Percentiles rank a stretch among this genome's conserved stretches.
Evolutionary conservation across 2,888 invertebrate species (phyloP).

Genomic region (Hypena proboscidalis): DNA sequence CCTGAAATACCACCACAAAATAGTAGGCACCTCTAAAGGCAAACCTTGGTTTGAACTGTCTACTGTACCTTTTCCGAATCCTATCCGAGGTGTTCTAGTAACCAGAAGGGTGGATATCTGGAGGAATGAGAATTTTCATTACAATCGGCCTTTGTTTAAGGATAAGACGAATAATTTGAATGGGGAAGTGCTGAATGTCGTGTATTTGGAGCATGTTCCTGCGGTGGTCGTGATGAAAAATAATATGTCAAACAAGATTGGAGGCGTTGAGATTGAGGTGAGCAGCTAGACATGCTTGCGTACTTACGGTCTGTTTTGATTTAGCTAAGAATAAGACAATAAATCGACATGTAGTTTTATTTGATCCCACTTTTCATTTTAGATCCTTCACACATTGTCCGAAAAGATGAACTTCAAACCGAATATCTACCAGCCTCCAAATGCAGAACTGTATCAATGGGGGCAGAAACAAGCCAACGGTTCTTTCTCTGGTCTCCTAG

Average conservation of each 20-base stretch:
- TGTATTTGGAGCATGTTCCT: slow-evolving; percentile 88
- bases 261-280: slow-evolving; percentile 90
- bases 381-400: slow-evolving; percentile 88
- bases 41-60: slow-evolving; percentile 88
- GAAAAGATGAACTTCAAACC: slow-evolving; percentile 90
- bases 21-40: slow-evolving; percentile 51
- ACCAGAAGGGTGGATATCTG: slow-evolving; percentile 88
- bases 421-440: slow-evolving; percentile 87
- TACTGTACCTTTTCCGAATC: slow-evolving; percentile 90
- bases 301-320: no score
- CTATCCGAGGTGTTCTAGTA: slow-evolving; percentile 79
- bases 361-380: slow-evolving; percentile 40
- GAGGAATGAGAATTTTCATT: slow-evolving; percentile 86
- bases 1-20: slow-evolving; percentile 83
- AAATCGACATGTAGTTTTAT: no score
- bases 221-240: slow-evolving; percentile 81
- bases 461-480: slow-evolving; percentile 87
- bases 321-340: no score
- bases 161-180: slow-evolving; percentile 87
- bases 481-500: slow-evolving; percentile 89
- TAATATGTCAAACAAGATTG: slow-evolving; percentile 70
- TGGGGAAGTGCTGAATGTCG: slow-evolving; percentile 86
- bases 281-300: no score
- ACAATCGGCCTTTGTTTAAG: slow-evolving; percentile 76
- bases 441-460: slow-evolving; percentile 88